Conservation (phyloP, 2,113 vertebrate genomes). For the Siphamia tubifer region DNA sequence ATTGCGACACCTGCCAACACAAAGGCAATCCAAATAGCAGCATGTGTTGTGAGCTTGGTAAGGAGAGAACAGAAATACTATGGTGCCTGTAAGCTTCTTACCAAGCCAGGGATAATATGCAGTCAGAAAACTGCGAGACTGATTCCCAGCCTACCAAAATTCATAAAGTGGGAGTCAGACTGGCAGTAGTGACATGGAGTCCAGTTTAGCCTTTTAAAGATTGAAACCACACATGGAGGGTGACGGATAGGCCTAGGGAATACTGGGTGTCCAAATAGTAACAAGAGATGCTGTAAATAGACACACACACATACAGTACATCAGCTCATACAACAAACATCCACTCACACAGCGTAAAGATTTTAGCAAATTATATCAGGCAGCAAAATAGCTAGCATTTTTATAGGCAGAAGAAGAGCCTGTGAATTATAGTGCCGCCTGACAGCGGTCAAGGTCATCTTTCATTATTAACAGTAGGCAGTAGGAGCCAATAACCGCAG, state of each 20-base stretch:
- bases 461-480: conserved; percentile 56
- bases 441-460: conserved; percentile 65
- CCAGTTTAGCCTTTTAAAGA: conserved; percentile 23
- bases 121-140: conserved; percentile 48
- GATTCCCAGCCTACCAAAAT: conserved; percentile 47
- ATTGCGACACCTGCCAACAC: conserved; percentile 57
- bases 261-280: not conserved
- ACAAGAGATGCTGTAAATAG: not conserved
- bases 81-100: conserved; percentile 64
- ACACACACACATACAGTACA: not conserved
- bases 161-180: conserved; percentile 10
- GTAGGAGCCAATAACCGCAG: conserved; percentile 27
- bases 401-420: conserved; percentile 60
- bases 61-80: conserved; percentile 50
- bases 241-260: conserved; percentile 2
- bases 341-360: no score
- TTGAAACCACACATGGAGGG: conserved; percentile 11
- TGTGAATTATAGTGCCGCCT: conserved; percentile 58
- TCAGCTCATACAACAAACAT: no score
- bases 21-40: conserved; percentile 67
- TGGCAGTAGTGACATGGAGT: conserved; percentile 30
- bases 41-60: conserved; percentile 53
- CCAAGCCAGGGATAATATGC: conserved; percentile 53
- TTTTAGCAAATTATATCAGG: conserved; percentile 62
- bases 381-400: conserved; percentile 45